Evolutionary conservation across 2,113 vertebrate species (phyloP).

Genomic region (Hemibagrus wyckioides): DNA sequence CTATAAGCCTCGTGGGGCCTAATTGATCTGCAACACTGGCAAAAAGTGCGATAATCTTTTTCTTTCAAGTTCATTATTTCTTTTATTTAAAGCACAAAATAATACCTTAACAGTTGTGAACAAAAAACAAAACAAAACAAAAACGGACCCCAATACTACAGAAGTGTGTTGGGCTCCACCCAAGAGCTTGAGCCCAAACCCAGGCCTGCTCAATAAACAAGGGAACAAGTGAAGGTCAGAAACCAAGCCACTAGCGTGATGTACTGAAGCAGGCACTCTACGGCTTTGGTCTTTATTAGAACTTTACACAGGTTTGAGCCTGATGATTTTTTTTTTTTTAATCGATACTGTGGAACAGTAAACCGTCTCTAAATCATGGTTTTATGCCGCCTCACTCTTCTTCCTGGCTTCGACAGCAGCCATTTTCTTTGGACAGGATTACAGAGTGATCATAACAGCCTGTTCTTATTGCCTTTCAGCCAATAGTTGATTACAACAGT

Average conservation of each 20-base stretch:
- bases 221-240: conserved; percentile 25
- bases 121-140: background rate
- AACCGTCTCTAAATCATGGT: background rate
- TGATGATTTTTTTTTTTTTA: conserved; percentile 4
- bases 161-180: conserved; percentile 18
- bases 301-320: conserved; percentile 32
- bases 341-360: conserved; percentile 7
- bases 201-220: background rate
- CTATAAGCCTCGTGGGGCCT: conserved; percentile 14
- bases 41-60: conserved; percentile 42
- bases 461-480: conserved; percentile 15
- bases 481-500: conserved; percentile 14
- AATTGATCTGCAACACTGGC: conserved; percentile 47
- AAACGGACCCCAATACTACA: conserved; percentile 28
- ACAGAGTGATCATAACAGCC: conserved; percentile 32
- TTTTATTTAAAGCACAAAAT: conserved; percentile 48
- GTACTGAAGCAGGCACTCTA: conserved; percentile 32
- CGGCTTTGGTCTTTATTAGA: conserved; percentile 37
- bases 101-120: conserved; percentile 35
- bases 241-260: conserved; percentile 28
- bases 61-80: conserved; percentile 37
- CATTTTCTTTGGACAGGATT: conserved; percentile 49
- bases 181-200: background rate
- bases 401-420: conserved; percentile 31
- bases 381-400: conserved; percentile 1